Conservation (phyloP, 2,797 vertebrate species). For the Leuciscus waleckii region DNA sequence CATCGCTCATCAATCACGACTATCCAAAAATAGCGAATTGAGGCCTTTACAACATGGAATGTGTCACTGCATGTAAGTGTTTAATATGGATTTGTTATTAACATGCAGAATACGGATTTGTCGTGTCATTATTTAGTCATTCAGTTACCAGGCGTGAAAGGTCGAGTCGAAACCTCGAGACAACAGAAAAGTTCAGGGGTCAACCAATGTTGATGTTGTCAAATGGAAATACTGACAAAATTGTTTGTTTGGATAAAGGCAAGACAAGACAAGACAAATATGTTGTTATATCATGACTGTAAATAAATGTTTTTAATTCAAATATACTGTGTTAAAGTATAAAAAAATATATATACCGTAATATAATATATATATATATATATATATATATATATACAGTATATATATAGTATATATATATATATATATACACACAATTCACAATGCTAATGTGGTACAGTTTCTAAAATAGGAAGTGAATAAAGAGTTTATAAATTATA, state of each 20-base stretch:
- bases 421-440: no score
- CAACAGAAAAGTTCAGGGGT: slow-evolving; percentile 34
- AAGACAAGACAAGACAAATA: not conserved
- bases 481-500: no score
- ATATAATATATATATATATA: no score
- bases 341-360: not conserved
- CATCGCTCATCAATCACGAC: not conserved
- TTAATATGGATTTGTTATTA: slow-evolving; percentile 13
- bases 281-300: not conserved
- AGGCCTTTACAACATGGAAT: not conserved
- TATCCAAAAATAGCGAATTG: not conserved
- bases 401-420: no score
- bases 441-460: no score
- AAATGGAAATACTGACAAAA: slow-evolving; percentile 7
- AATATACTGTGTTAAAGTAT: not conserved
- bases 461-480: no score
- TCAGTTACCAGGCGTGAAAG: slow-evolving; percentile 17
- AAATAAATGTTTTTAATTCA: not conserved
- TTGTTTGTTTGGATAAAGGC: not conserved
- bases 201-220: slow-evolving; percentile 13
- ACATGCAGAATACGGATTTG: not conserved
- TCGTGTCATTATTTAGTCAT: slow-evolving; percentile 19
- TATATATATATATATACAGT: no score
- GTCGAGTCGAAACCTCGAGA: slow-evolving; percentile 17
- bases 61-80: not conserved